Evolutionary conservation across 2,888 invertebrate genomes (phyloP).

Genomic region (Apamea anceps): DNA sequence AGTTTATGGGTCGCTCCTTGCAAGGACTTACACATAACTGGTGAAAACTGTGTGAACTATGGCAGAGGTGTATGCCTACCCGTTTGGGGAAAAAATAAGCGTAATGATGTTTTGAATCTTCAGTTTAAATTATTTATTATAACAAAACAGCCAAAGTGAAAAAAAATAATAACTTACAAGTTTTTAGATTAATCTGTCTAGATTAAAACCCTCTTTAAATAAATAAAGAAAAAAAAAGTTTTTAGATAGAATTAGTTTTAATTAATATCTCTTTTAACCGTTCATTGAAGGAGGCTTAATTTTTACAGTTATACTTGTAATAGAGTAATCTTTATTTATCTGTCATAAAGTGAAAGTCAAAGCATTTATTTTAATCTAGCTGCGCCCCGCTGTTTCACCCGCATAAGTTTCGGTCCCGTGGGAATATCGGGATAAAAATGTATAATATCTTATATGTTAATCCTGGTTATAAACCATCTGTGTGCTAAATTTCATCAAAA

Average conservation of each 20-base stretch:
- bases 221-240: no score
- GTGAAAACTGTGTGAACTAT: neutral
- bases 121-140: neutral
- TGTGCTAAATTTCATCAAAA: no score
- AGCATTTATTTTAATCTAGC: no score
- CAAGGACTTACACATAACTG: neutral
- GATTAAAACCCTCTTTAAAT: no score
- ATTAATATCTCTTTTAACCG: neutral
- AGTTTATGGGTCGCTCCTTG: no score
- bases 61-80: neutral
- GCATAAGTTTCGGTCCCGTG: no score
- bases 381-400: no score
- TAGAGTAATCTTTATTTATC: neutral
- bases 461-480: no score
- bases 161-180: neutral
- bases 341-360: no score
- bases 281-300: neutral
- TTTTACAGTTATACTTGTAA: neutral
- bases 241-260: neutral
- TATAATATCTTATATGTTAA: no score
- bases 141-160: neutral
- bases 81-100: neutral
- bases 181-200: no score
- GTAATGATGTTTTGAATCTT: neutral
- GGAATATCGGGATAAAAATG: no score